phyloP scores from a whole-genome alignment of 2,888 invertebrate genomes.

The Cerastis rubricosa region DNA sequence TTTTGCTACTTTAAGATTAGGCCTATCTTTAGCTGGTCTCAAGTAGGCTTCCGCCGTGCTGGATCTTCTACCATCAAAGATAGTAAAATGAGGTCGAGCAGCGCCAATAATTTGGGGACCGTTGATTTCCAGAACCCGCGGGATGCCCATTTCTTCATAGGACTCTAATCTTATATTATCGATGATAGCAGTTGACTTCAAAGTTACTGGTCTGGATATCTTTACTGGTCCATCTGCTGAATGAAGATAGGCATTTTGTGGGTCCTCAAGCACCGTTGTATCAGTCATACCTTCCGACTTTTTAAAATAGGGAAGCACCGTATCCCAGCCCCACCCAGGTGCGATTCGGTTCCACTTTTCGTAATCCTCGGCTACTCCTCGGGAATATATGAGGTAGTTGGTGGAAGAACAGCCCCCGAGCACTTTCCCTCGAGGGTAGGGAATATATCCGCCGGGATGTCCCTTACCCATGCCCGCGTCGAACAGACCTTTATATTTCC shows the following conservation, averaged over 20 bases:
- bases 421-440: constrained; percentile 75
- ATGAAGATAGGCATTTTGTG: constrained; percentile 72
- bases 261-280: constrained; percentile 66
- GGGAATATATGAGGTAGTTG: constrained; percentile 76
- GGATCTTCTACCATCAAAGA: constrained; percentile 79
- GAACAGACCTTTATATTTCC: constrained; percentile 70
- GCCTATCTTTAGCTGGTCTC: constrained; percentile 71
- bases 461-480: constrained; percentile 71
- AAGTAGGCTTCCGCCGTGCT: constrained; percentile 85
- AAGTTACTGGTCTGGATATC: constrained; percentile 72
- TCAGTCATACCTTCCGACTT: constrained; percentile 80
- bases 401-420: constrained; percentile 78
- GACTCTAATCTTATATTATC: constrained; percentile 73
- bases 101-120: constrained; percentile 73
- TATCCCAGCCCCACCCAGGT: constrained; percentile 79
- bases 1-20: constrained; percentile 81
- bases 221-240: constrained; percentile 76
- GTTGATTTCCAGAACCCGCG: constrained; percentile 74
- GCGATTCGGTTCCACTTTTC: constrained; percentile 74
- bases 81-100: constrained; percentile 74
- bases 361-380: constrained; percentile 78
- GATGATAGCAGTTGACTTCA: constrained; percentile 65
- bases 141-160: constrained; percentile 76
- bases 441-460: constrained; percentile 65
- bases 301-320: constrained; percentile 76